A percentile compares a stretch with the other conserved stretches of the same genome.
phyloP scores from a whole-genome alignment of 1,140 invertebrate species.

The Ctenoplectra terminalis region DNA sequence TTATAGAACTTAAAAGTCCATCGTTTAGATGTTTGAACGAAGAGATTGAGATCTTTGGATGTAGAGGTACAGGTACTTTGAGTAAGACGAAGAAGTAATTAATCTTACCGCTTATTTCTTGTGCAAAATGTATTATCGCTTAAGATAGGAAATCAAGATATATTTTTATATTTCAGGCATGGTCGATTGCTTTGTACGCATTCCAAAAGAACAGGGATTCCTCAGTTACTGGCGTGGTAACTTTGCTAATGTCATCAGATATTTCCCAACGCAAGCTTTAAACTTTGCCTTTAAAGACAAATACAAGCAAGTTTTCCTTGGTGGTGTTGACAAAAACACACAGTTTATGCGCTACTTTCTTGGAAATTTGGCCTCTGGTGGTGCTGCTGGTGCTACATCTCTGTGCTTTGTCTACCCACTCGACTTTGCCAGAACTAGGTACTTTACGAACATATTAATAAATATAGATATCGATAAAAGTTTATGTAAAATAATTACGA shows the following conservation, averaged over 20 bases:
- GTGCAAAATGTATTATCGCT: neutral
- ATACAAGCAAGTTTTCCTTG: slow-evolving; percentile 93
- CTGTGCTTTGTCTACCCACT: slow-evolving; percentile 98
- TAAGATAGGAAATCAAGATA: neutral
- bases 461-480: neutral
- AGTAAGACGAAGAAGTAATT: neutral
- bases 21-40: neutral
- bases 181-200: slow-evolving; percentile 92
- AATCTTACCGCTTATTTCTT: neutral
- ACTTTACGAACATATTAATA: slow-evolving; percentile 51
- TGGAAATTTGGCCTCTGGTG: slow-evolving; percentile 95
- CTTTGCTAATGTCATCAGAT: slow-evolving; percentile 95
- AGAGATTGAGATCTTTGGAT: neutral
- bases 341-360: slow-evolving; percentile 93
- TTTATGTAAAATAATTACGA: neutral
- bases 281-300: slow-evolving; percentile 98
- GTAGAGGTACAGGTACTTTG: neutral
- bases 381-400: slow-evolving; percentile 96
- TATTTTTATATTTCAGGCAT: slow-evolving; percentile 86
- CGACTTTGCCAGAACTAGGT: slow-evolving; percentile 97
- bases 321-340: slow-evolving; percentile 94
- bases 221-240: slow-evolving; percentile 96
- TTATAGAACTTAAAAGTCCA: neutral
- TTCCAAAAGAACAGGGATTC: slow-evolving; percentile 93
- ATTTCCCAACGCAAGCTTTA: slow-evolving; percentile 97